These are phyloP conservation scores for Dendrocincla fuliginosa DNA, from an alignment of 2,797 vertebrate species.

Conservation along the genomic window DNA sequence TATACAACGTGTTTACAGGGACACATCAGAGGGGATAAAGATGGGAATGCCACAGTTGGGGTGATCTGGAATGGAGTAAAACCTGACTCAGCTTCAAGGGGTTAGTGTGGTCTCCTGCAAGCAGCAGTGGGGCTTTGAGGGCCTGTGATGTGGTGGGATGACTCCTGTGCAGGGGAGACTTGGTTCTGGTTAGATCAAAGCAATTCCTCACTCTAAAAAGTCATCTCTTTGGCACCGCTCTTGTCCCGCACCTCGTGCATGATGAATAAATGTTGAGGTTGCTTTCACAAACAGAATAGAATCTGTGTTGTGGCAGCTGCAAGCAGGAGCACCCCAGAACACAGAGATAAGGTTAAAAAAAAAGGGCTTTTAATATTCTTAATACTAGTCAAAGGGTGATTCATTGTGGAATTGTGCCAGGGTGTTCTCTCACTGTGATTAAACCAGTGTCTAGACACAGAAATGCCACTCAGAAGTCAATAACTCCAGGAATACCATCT, in stretches of 20 bases:
- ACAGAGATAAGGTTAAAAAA: conserved; percentile 72
- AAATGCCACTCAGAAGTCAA: conserved; percentile 37
- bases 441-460: conserved; percentile 56
- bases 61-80: neutral
- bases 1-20: rapidly evolving
- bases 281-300: neutral
- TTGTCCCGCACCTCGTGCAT: neutral
- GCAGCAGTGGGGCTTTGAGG: neutral
- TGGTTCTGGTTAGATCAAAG: neutral
- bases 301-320: neutral
- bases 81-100: neutral
- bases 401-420: conserved; percentile 52
- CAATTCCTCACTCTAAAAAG: neutral
- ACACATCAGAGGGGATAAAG: neutral
- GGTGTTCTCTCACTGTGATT: conserved; percentile 44
- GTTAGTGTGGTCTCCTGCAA: neutral
- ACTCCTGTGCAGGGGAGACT: neutral
- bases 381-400: conserved; percentile 62
- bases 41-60: rapidly evolving
- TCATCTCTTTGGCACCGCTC: rapidly evolving
- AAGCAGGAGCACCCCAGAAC: neutral
- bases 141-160: neutral
- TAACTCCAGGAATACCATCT: conserved; percentile 40
- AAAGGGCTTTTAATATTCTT: conserved; percentile 71
- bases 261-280: neutral